Conservation (phyloP, 2,888 invertebrate genomes). For the Noctuana brunneofusca region DNA sequence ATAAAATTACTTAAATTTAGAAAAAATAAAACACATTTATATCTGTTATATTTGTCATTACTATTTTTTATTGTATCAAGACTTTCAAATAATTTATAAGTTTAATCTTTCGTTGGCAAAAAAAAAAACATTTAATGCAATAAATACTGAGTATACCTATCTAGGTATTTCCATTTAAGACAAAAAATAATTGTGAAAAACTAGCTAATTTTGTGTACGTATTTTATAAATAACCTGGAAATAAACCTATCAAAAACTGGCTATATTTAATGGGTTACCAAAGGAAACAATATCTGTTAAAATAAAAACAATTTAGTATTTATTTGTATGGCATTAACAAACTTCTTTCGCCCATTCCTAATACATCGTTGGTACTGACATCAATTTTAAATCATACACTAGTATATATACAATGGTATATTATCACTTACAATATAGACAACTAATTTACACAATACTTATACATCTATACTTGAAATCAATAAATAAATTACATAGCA, state of each 20-base stretch:
- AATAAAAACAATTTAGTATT: slow-evolving; percentile 80
- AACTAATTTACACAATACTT: slow-evolving; percentile 63
- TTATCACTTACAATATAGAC: slow-evolving; percentile 63
- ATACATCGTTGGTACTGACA: slow-evolving; percentile 81
- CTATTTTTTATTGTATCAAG: neutral
- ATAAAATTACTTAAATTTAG: neutral
- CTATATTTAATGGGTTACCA: slow-evolving; percentile 20
- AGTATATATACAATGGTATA: slow-evolving; percentile 73
- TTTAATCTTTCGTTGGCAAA: neutral
- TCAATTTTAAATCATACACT: slow-evolving; percentile 68
- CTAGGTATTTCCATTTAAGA: no score
- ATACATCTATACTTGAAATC: slow-evolving; percentile 58
- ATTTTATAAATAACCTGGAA: neutral
- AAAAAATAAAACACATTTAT: neutral
- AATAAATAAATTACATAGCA: slow-evolving; percentile 73
- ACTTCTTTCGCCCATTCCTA: slow-evolving; percentile 61
- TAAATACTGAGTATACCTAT: neutral
- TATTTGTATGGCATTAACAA: slow-evolving; percentile 80
- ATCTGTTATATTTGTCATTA: neutral
- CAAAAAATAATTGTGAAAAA: no score
- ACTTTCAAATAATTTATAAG: neutral
- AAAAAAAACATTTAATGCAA: neutral
- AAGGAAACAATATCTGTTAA: slow-evolving; percentile 55
- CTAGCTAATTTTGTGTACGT: no score
- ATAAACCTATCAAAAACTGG: neutral